Conservation (phyloP, 1,140 invertebrate species). For the Hormaphis cornu region DNA sequence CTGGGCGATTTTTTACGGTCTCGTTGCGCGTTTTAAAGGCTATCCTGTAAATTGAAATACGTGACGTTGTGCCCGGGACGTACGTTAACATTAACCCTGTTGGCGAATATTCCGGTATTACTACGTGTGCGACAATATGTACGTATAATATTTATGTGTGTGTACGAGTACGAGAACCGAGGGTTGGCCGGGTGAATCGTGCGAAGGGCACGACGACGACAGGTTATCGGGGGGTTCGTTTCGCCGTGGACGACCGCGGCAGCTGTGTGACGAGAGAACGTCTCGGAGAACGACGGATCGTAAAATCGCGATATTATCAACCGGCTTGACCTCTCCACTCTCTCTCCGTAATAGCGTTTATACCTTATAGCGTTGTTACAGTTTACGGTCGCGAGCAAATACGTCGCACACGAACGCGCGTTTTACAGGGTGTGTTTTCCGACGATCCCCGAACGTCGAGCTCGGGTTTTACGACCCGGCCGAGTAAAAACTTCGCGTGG, state of each 20-base stretch:
- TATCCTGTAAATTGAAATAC: conserved; percentile 26
- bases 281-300: conserved; percentile 2
- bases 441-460: too few species aligned
- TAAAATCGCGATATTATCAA: conserved; percentile 15
- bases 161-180: not conserved
- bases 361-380: too few species aligned
- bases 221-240: too few species aligned
- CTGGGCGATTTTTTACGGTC: conserved; percentile 8
- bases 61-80: not conserved
- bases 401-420: too few species aligned
- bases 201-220: too few species aligned
- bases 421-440: too few species aligned
- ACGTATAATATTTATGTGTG: not conserved
- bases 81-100: conserved; percentile 6
- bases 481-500: too few species aligned
- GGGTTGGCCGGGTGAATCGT: too few species aligned
- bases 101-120: not conserved
- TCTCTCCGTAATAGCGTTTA: not conserved
- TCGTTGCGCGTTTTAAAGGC: conserved; percentile 7
- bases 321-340: conserved; percentile 17
- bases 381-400: too few species aligned
- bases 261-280: conserved; percentile 20
- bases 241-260: not conserved
- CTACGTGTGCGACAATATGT: not conserved
- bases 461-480: too few species aligned